A percentile compares a stretch with the other conserved stretches of the same genome.
Conservation (phyloP, 2,113 vertebrate genomes). For the Ageneiosus marmoratus region DNA sequence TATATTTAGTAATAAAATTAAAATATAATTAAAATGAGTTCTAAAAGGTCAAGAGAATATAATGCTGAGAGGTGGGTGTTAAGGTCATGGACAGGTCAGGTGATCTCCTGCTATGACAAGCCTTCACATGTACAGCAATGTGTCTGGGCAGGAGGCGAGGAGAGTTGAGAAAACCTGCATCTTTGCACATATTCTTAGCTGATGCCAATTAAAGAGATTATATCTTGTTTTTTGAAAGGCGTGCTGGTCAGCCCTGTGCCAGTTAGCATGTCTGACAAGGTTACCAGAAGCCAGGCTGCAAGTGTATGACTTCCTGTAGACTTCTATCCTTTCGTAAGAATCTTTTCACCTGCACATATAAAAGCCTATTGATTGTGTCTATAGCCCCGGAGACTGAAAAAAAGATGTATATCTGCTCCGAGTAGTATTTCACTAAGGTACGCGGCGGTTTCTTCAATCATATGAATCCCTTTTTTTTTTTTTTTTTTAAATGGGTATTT, state of each 20-base stretch:
- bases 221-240: constrained; percentile 89
- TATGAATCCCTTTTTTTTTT: constrained; percentile 16
- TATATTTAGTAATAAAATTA: too few relatives aligned
- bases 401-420: constrained; percentile 18
- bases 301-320: constrained; percentile 37
- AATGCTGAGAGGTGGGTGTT: background rate
- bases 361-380: constrained; percentile 9
- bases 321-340: constrained; percentile 40
- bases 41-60: constrained; percentile 6
- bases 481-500: constrained; percentile 22
- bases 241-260: constrained; percentile 77
- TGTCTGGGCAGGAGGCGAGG: constrained; percentile 21
- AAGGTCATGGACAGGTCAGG: constrained; percentile 12
- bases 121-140: constrained; percentile 12
- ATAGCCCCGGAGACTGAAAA: background rate
- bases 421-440: constrained; percentile 12
- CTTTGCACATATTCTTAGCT: constrained; percentile 30
- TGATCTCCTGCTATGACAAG: constrained; percentile 16
- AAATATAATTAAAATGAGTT: background rate
- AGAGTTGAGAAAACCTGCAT: constrained; percentile 23
- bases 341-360: background rate
- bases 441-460: constrained; percentile 13
- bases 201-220: constrained; percentile 99
- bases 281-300: constrained; percentile 66
- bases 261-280: constrained; percentile 87